Percentiles rank a stretch among this genome's conserved stretches.
phyloP scores from a whole-genome alignment of 2,888 invertebrate genomes.

The Scaptomyza cyrtandrae region DNA sequence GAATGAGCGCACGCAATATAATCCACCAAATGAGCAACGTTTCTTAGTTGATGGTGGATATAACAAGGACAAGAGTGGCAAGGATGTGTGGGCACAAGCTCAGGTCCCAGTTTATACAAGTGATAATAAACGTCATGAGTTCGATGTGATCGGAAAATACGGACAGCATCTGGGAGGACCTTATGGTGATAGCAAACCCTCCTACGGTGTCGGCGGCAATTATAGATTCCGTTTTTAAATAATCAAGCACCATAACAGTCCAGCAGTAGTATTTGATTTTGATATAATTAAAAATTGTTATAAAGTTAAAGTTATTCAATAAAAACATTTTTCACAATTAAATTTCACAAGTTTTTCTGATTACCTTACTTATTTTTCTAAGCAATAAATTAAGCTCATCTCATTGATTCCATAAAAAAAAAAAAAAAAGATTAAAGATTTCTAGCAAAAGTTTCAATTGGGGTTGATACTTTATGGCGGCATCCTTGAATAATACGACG shows the following conservation, averaged over 20 bases:
- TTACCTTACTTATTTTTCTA: background rate
- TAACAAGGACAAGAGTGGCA: slow-evolving; percentile 54
- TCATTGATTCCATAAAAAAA: background rate
- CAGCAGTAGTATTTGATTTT: no score
- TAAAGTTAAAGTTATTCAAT: slow-evolving; percentile 15
- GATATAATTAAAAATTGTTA: no score
- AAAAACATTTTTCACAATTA: slow-evolving; percentile 1
- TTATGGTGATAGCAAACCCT: slow-evolving; percentile 72
- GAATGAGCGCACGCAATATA: slow-evolving; percentile 10
- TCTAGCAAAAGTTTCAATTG: background rate
- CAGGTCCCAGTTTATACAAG: slow-evolving; percentile 75
- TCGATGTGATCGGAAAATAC: slow-evolving; percentile 70
- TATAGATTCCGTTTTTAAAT: slow-evolving; percentile 55
- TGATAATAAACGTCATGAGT: slow-evolving; percentile 71
- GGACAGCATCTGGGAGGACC: slow-evolving; percentile 80
- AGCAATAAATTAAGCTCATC: background rate
- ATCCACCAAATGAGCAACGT: slow-evolving; percentile 34
- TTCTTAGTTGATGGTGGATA: slow-evolving; percentile 43
- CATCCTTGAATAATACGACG: slow-evolving; percentile 45
- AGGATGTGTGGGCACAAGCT: slow-evolving; percentile 56
- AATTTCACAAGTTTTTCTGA: background rate
- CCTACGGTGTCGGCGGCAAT: slow-evolving; percentile 52
- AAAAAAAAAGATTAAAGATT: background rate
- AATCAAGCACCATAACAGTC: background rate
- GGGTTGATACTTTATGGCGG: background rate